These are phyloP conservation scores for Alfaro cultratus DNA, from an alignment of 2,797 vertebrate species.

Conservation along the genomic window DNA sequence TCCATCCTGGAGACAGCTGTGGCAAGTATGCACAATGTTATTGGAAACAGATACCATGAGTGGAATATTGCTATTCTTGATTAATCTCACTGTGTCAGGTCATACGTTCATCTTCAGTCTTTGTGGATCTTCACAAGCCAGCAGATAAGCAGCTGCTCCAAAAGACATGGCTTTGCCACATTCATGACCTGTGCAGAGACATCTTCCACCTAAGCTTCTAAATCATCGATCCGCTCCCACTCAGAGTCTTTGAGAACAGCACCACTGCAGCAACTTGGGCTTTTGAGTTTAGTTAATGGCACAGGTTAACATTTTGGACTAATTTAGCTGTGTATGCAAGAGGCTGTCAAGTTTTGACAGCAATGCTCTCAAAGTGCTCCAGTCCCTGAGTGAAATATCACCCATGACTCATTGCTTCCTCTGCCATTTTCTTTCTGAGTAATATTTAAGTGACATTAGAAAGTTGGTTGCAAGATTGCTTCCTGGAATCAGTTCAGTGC, in stretches of 20 bases:
- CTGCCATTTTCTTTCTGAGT: conserved; percentile 44
- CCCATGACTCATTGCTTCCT: conserved; percentile 46
- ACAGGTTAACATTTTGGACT: conserved; percentile 11
- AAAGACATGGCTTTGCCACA: conserved; percentile 11
- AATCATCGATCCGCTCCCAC: conserved; percentile 20
- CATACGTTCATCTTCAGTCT: conserved; percentile 36
- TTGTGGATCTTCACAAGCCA: conserved; percentile 29
- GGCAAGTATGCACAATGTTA: conserved; percentile 40
- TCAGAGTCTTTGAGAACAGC: conserved; percentile 4
- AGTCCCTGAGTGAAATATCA: conserved; percentile 33
- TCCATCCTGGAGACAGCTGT: conserved; percentile 39
- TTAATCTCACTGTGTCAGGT: conserved; percentile 39
- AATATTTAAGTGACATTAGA: conserved; percentile 36
- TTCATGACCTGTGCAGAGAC: conserved; percentile 2
- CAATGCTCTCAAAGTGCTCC: conserved; percentile 9
- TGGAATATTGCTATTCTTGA: conserved; percentile 26
- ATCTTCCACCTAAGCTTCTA: conserved; percentile 14
- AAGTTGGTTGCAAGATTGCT: conserved; percentile 22
- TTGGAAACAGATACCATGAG: conserved; percentile 55
- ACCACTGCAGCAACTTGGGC: background rate
- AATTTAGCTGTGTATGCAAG: conserved; percentile 3
- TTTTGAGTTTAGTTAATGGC: conserved; percentile 9
- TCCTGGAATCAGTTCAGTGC: conserved; percentile 26
- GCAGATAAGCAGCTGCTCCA: conserved; percentile 33
- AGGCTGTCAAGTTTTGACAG: conserved; percentile 7